phyloP scores from a whole-genome alignment of 2,113 vertebrate species.

The Ceyx cyanopectus region DNA sequence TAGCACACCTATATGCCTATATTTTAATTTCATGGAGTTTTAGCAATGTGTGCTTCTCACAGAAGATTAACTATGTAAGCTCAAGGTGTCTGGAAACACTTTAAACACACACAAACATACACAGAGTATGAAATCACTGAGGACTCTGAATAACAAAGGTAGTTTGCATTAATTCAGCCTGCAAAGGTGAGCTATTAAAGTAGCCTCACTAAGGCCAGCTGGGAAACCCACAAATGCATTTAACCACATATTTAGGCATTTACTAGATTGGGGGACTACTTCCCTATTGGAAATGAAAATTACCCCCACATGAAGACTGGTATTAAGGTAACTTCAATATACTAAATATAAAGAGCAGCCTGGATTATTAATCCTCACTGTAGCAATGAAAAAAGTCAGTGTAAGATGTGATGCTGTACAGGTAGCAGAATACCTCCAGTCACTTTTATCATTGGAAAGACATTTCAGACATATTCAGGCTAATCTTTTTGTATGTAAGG shows the following conservation, averaged over 20 bases:
- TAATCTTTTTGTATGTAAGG: neutral
- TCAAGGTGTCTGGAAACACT: neutral
- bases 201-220: neutral
- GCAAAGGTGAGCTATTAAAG: neutral
- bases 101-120: neutral
- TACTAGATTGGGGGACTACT: neutral
- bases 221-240: neutral
- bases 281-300: neutral
- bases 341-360: neutral
- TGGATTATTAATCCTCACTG: neutral
- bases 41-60: neutral
- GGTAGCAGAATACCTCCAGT: neutral
- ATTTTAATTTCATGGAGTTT: neutral
- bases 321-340: neutral
- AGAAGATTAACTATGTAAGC: neutral
- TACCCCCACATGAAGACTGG: neutral
- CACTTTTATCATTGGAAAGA: neutral
- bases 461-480: neutral
- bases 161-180: neutral
- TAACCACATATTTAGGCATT: neutral
- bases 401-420: neutral
- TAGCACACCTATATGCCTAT: neutral
- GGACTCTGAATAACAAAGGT: neutral
- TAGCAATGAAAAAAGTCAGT: neutral
- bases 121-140: neutral